Base-by-base conservation (phyloP, 1,140 invertebrate genomes). In the Melanaphis sacchari region DNA sequence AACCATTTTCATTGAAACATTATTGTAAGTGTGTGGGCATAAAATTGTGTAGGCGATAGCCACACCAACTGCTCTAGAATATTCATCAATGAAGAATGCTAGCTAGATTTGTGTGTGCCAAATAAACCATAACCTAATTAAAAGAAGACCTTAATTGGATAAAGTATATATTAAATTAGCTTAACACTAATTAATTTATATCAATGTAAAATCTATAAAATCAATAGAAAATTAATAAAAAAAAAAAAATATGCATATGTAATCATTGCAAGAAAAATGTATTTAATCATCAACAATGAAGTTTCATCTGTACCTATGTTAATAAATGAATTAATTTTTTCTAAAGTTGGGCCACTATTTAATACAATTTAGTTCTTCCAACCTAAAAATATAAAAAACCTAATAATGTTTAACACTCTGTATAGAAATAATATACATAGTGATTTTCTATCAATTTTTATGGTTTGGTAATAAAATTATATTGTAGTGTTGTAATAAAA, bases 61-160 rank as follows among this genome's bases (percentile, higher is more conserved):
- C 66, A 90, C 82, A 93, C 59, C 93, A 91, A 81, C 93, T 81
- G 90, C 81, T 91, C 90, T 91, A 91, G 43, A 82, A 91, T 93
- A 91, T 91, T 93, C 93, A 76, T 91, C 81, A 59, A 91, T 91
- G 76, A 66, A 26, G 66, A 93, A 93, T 76, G 49, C n/a, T 91
- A 82, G 49, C n/a, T 91, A 82, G 41, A 43, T 85, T 81, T 46
- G 15, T 40, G 24, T 85, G 66, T 76, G 90, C 89, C 82, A 93
- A 76, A 76, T 90, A 82, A 82, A 84, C 90, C 76, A 84, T 93
- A 93, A 91, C 93, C 89, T 26, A 82, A 82, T 91, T 91, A 90
- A 91, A 90, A 76, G 41, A 93, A 9, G 52, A 43, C 89, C 59
- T 52, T 52, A 93, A 84, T 43, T 26, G 66, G 24, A 81, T 36